These are phyloP conservation scores for Oscheius onirici DNA, from an alignment of 2,888 invertebrate species.

Conservation along the genomic window DNA sequence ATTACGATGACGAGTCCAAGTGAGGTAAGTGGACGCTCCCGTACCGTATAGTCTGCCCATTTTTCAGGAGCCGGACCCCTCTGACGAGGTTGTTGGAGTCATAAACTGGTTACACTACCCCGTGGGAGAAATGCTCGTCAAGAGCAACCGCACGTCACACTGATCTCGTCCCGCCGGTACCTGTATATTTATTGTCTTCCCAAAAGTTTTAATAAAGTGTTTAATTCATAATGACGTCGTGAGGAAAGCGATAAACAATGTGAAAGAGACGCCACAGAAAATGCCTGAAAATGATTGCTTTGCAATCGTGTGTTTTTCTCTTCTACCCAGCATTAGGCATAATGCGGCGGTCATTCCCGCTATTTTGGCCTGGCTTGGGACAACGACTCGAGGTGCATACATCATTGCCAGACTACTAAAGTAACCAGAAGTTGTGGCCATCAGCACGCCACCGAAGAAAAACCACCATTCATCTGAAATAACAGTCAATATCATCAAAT, in stretches of 20 bases:
- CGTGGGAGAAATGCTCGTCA: conserved; percentile 38
- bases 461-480: conserved; percentile 73
- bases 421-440: conserved; percentile 91
- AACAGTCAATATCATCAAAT: too few relatives aligned
- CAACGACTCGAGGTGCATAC: conserved; percentile 80
- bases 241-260: conserved; percentile 29
- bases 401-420: conserved; percentile 90
- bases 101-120: conserved; percentile 56
- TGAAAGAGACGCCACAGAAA: conserved; percentile 33
- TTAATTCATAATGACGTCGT: conserved; percentile 13
- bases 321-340: conserved; percentile 49
- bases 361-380: conserved; percentile 43
- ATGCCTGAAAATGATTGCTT: conserved; percentile 30
- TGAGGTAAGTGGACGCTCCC: conserved; percentile 27
- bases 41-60: not conserved
- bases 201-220: not conserved
- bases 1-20: conserved; percentile 39
- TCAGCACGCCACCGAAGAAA: conserved; percentile 75
- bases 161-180: not conserved
- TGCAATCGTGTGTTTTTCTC: not conserved
- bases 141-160: conserved; percentile 4
- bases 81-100: conserved; percentile 51
- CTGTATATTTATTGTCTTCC: too few relatives aligned
- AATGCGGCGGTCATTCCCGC: conserved; percentile 56
- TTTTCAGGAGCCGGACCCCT: conserved; percentile 43